phyloP scores from a whole-genome alignment of 2,797 vertebrate genomes.

The Chaenodraco wilsoni region DNA sequence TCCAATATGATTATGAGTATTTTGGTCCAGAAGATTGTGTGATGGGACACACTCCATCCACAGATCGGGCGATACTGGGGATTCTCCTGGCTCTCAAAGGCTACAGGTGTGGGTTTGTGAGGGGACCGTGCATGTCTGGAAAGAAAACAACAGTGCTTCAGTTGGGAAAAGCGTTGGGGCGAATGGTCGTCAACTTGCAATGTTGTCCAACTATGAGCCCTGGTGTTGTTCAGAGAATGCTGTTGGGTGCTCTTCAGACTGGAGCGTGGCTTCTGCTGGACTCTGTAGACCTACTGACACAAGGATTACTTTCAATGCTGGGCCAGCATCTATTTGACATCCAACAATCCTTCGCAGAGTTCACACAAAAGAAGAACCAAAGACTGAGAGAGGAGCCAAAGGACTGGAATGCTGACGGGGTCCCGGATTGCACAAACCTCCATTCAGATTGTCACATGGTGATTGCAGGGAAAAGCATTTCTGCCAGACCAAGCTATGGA shows the following conservation, averaged over 20 bases:
- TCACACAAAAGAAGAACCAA: constrained; percentile 46
- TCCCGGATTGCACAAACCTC: not conserved
- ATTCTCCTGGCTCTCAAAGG: constrained; percentile 84
- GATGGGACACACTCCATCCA: constrained; percentile 79
- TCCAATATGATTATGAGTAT: constrained; percentile 88
- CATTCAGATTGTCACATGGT: constrained; percentile 52
- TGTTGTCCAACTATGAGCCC: constrained; percentile 75
- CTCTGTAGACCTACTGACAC: constrained; percentile 78
- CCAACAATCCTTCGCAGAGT: constrained; percentile 69
- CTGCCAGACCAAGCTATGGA: constrained; percentile 78
- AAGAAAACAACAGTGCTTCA: constrained; percentile 78
- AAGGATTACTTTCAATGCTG: constrained; percentile 77
- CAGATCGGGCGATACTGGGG: constrained; percentile 83
- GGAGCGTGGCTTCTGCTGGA: constrained; percentile 88
- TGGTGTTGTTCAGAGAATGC: constrained; percentile 76
- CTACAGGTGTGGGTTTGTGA: constrained; percentile 83
- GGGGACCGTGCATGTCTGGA: constrained; percentile 81
- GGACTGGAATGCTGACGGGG: not conserved
- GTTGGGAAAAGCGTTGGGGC: constrained; percentile 84
- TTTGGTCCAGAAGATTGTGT: constrained; percentile 79
- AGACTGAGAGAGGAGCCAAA: constrained; percentile 10
- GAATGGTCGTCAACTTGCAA: constrained; percentile 80
- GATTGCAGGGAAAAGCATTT: constrained; percentile 78
- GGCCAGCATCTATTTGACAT: constrained; percentile 84
- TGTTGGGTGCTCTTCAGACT: constrained; percentile 85